Percentiles rank a stretch among this genome's conserved stretches.
Conservation (phyloP, 2,113 vertebrate genomes). For the Centropus bengalensis region DNA sequence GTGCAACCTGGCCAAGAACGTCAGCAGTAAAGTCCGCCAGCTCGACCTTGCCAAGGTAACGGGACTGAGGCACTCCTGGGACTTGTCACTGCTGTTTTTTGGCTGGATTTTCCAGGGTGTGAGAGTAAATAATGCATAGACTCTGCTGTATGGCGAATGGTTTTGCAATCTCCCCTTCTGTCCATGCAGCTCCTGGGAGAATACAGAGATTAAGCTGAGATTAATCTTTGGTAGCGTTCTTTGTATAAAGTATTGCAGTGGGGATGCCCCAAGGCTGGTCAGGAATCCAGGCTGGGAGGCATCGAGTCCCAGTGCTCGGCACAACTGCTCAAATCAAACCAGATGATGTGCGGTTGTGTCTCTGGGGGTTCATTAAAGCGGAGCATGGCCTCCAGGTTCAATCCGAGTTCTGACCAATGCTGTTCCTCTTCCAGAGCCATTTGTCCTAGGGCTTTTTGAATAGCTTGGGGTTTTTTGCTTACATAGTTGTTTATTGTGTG, state of each 20-base stretch:
- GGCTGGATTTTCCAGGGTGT: neutral
- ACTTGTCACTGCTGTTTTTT: neutral
- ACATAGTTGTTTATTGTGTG: fast-evolving
- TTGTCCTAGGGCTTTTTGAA: neutral
- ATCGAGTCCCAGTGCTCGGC: fast-evolving
- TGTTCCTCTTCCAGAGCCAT: neutral
- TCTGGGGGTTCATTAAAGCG: neutral
- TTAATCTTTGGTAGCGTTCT: neutral
- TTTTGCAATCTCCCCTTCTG: neutral
- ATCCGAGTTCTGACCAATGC: neutral
- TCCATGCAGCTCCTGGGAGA: neutral
- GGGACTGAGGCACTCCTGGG: fast-evolving
- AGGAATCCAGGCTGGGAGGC: neutral
- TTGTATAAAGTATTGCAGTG: neutral
- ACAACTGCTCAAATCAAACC: neutral
- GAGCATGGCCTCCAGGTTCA: neutral
- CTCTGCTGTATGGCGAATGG: neutral
- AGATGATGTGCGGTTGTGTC: neutral
- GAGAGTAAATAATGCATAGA: neutral
- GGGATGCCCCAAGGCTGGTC: neutral
- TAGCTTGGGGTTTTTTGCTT: neutral
- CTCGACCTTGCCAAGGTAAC: slow-evolving; percentile 95
- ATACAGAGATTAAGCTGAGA: neutral
- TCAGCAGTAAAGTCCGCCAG: slow-evolving; percentile 96
- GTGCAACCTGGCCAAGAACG: slow-evolving; percentile 95